Evolutionary conservation across 2,113 vertebrate species (phyloP).

Genomic region (Sinocyclocheilus rhinocerous): DNA sequence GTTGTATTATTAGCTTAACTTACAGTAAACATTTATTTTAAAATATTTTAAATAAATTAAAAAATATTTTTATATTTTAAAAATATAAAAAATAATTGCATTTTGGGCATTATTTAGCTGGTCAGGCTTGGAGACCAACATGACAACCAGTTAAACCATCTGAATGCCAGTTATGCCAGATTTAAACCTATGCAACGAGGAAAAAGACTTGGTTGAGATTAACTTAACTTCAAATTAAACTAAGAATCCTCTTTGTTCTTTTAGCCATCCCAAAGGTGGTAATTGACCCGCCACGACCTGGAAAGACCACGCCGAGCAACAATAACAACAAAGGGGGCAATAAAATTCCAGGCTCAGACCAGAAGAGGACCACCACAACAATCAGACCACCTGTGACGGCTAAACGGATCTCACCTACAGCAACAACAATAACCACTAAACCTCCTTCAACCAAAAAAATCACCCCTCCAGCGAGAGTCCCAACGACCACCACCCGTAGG

Average conservation of each 20-base stretch:
- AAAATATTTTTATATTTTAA: too few species aligned
- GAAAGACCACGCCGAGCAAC: slow-evolving; percentile 69
- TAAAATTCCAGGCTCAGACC: slow-evolving; percentile 78
- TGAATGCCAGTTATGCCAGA: not conserved
- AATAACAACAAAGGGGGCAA: slow-evolving; percentile 65
- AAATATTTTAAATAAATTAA: too few species aligned
- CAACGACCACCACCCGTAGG: slow-evolving; percentile 46
- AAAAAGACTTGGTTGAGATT: not conserved
- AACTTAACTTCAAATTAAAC: not conserved
- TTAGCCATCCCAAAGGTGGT: slow-evolving; percentile 81
- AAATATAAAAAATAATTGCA: too few species aligned
- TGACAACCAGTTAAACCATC: not conserved
- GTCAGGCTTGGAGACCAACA: not conserved
- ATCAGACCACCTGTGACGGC: slow-evolving; percentile 66
- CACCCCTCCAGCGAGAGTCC: slow-evolving; percentile 58
- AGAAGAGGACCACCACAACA: slow-evolving; percentile 73
- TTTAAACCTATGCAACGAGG: not conserved
- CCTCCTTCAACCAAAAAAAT: slow-evolving; percentile 56
- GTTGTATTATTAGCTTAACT: too few species aligned
- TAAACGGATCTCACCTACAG: slow-evolving; percentile 59
- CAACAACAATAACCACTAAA: slow-evolving; percentile 56
- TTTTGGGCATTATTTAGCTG: not conserved
- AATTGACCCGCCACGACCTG: slow-evolving; percentile 80
- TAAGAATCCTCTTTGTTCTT: slow-evolving; percentile 46
- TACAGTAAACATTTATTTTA: too few species aligned